Evolutionary conservation across 2,113 vertebrate genomes (phyloP).

Genomic region (Peromyscus leucopus): DNA sequence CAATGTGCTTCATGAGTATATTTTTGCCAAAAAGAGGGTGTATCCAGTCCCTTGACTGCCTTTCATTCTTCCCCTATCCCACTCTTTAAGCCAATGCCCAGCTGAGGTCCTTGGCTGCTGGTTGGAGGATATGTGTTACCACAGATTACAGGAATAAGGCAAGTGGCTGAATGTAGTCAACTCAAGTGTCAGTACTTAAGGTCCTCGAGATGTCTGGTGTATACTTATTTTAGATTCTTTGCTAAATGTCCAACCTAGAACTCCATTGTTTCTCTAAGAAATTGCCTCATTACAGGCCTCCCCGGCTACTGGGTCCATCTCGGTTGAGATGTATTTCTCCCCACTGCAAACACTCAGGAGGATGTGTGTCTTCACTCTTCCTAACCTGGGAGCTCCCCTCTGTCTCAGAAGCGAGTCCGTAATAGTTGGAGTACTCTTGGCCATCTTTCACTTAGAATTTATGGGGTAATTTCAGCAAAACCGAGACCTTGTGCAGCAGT

Average conservation of each 20-base stretch:
- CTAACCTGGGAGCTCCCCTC: slow-evolving; percentile 79
- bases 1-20: not conserved
- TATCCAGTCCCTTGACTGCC: too few species aligned
- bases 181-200: not conserved
- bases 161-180: not conserved
- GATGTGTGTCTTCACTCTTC: slow-evolving; percentile 66
- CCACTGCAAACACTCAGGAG: slow-evolving; percentile 66
- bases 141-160: not conserved
- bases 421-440: slow-evolving; percentile 88
- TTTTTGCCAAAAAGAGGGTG: not conserved
- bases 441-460: slow-evolving; percentile 88
- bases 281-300: slow-evolving; percentile 72
- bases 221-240: slow-evolving; percentile 15
- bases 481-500: slow-evolving; percentile 87
- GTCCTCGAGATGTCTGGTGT: not conserved
- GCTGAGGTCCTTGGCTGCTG: not conserved
- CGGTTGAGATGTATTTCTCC: slow-evolving; percentile 56
- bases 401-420: slow-evolving; percentile 83
- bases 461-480: slow-evolving; percentile 90
- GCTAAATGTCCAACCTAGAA: slow-evolving; percentile 71
- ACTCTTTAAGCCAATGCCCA: not conserved
- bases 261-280: slow-evolving; percentile 74
- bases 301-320: slow-evolving; percentile 62
- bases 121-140: not conserved
- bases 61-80: not conserved